Base-by-base conservation (phyloP, 2,113 vertebrate genomes). In the Sylvietta virens region DNA sequence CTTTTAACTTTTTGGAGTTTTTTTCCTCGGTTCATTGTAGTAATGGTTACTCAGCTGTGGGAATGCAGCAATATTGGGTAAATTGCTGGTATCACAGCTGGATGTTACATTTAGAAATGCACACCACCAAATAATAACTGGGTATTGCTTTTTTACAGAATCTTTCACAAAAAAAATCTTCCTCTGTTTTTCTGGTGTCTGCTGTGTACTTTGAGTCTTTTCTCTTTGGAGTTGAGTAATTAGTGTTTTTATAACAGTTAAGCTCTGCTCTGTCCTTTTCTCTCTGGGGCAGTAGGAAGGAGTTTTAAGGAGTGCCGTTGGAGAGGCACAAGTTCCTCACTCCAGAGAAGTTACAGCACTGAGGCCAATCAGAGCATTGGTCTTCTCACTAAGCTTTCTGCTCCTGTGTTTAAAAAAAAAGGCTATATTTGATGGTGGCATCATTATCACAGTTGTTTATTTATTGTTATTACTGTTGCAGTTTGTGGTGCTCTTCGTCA, bases 1-100 rank as follows among this genome's bases (percentile, higher is more conserved):
- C 10, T 23, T 28, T 5, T 33, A 37, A 15, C 4, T 33, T 73
- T 35, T 37, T 11, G 11, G 7, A 2, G 1, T 0, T 6, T 18
- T 62, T 51, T 51, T 11, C 31, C 6, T 19, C n/a, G 39, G 31
- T 78, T 76, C 28, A 13, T 39, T 82, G 35, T 39, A 33, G 42
- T 53, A 74, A 37, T 47, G 44, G 39, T 66, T 60, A 48, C 37
- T 50, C 6, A 61, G 37, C 27, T 67, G 42, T 83, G 62, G 48
- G 44, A 71, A 48, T 72, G 44, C 71, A 85, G 40, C 50, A 65
- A 1, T 13, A 28, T 13, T 69, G 62, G 39, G 23, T 76, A 9
- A 73, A 73, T 27, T 61, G 58, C 62, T 73, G n/a, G 10, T 83
- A 56, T 6, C 48, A 35, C 76, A 56, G 40, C 17, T 33, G 30